phyloP scores from a whole-genome alignment of 1,140 invertebrate genomes.

The Drosophila lowei region DNA sequence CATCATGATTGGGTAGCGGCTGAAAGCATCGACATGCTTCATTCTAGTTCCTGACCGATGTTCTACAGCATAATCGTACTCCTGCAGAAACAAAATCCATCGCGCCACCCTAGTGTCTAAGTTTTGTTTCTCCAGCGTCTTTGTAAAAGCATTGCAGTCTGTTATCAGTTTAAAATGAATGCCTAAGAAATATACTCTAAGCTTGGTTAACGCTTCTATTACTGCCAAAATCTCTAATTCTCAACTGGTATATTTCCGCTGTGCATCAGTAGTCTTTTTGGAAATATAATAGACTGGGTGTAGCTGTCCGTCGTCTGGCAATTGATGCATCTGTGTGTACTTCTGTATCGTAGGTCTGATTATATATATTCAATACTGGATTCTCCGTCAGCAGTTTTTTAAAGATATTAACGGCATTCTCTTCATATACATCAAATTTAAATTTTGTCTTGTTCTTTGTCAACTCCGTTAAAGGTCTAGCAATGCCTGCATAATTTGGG shows the following conservation, averaged over 20 bases:
- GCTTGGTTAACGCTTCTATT: slow-evolving; percentile 75
- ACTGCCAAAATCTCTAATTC: slow-evolving; percentile 83
- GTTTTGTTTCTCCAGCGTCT: too few species aligned
- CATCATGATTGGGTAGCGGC: too few species aligned
- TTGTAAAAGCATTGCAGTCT: too few species aligned
- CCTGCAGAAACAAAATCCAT: slow-evolving; percentile 60
- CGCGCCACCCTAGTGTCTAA: too few species aligned
- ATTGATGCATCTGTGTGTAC: slow-evolving; percentile 67
- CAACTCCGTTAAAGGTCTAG: background rate
- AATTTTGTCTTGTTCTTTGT: too few species aligned
- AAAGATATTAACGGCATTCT: too few species aligned
- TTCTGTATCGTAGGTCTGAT: background rate
- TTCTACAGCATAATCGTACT: slow-evolving; percentile 58
- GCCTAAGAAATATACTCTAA: slow-evolving; percentile 51
- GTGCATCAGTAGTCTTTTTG: slow-evolving; percentile 75
- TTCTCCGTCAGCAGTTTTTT: too few species aligned
- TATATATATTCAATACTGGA: too few species aligned
- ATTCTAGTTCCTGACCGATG: slow-evolving; percentile 6
- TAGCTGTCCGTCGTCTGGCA: slow-evolving; percentile 69
- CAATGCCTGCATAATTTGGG: slow-evolving; percentile 1
- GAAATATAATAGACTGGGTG: slow-evolving; percentile 83
- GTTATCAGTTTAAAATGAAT: too few species aligned
- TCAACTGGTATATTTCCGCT: slow-evolving; percentile 74
- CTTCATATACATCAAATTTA: too few species aligned
- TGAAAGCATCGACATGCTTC: too few species aligned